A percentile compares a stretch with the other conserved stretches of the same genome.
Conservation (phyloP, 2,888 invertebrate species). For the Aleiodes testaceus region DNA sequence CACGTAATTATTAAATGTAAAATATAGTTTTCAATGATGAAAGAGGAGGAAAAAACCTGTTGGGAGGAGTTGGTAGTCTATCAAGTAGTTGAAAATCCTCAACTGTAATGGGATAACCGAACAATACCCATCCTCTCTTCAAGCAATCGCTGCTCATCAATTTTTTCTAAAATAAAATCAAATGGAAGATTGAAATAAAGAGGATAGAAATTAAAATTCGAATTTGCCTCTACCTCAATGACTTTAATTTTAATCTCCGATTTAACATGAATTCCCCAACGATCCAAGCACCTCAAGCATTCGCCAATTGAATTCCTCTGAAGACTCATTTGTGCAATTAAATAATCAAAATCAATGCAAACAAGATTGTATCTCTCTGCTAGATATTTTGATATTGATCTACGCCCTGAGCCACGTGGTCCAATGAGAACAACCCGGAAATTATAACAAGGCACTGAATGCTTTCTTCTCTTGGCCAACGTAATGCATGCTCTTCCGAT, state of each 20-base stretch:
- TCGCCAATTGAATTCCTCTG: slow-evolving; percentile 61
- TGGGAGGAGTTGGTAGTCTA: slow-evolving; percentile 77
- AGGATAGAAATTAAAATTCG: slow-evolving; percentile 9
- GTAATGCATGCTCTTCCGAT: slow-evolving; percentile 69
- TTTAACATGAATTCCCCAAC: slow-evolving; percentile 51
- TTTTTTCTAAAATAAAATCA: slow-evolving; percentile 69
- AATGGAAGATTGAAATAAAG: slow-evolving; percentile 15
- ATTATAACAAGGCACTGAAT: slow-evolving; percentile 72
- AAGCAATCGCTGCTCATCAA: slow-evolving; percentile 76
- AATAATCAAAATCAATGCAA: slow-evolving; percentile 76
- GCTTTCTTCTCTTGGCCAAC: slow-evolving; percentile 66
- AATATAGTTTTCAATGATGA: slow-evolving; percentile 37
- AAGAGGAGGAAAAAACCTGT: slow-evolving; percentile 73
- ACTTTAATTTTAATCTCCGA: slow-evolving; percentile 57
- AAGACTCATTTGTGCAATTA: slow-evolving; percentile 74
- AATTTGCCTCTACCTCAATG: slow-evolving; percentile 56
- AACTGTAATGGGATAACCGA: slow-evolving; percentile 76
- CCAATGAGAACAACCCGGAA: slow-evolving; percentile 78
- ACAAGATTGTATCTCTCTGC: slow-evolving; percentile 76
- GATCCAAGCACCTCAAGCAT: slow-evolving; percentile 54
- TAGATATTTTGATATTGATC: slow-evolving; percentile 75
- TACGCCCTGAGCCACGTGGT: slow-evolving; percentile 77
- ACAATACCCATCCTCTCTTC: slow-evolving; percentile 78
- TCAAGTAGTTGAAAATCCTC: slow-evolving; percentile 78
- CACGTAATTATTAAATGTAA: slow-evolving; percentile 15